Percentiles rank a stretch among this genome's conserved stretches.
Evolutionary conservation across 2,888 invertebrate species (phyloP).

Genomic region (Sussaba pulchella): DNA sequence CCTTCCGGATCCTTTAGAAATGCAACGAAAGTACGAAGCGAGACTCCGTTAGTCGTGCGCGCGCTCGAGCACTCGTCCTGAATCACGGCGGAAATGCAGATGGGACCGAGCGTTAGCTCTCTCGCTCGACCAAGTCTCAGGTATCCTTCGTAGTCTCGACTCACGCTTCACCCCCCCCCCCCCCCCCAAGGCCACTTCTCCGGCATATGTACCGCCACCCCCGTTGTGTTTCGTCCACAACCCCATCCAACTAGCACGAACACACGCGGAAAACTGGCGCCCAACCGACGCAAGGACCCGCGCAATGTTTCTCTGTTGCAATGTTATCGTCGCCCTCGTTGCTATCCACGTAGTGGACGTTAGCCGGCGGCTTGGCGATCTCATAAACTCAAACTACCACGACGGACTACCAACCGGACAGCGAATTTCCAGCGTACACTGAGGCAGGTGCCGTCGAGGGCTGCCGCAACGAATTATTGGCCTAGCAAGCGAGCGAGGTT

Average conservation of each 20-base stretch:
- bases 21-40: slow-evolving; percentile 3
- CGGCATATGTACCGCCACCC: slow-evolving; percentile 33
- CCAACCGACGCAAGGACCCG: slow-evolving; percentile 29
- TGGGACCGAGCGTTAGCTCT: slow-evolving; percentile 38
- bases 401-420: slow-evolving; percentile 42
- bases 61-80: slow-evolving; percentile 34
- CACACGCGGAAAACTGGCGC: slow-evolving; percentile 13
- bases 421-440: slow-evolving; percentile 28
- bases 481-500: slow-evolving; percentile 36
- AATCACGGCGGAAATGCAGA: slow-evolving; percentile 61
- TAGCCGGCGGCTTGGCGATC: slow-evolving; percentile 54
- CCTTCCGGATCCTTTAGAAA: not conserved
- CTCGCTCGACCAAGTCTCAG: slow-evolving; percentile 30
- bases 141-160: slow-evolving; percentile 41
- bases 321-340: slow-evolving; percentile 18
- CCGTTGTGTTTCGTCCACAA: not conserved
- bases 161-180: slow-evolving; percentile 25
- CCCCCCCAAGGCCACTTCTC: slow-evolving; percentile 31
- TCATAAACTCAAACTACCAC: slow-evolving; percentile 56
- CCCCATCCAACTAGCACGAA: slow-evolving; percentile 40
- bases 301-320: slow-evolving; percentile 34
- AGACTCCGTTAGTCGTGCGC: slow-evolving; percentile 33
- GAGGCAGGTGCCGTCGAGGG: slow-evolving; percentile 20
- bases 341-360: slow-evolving; percentile 45
- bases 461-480: slow-evolving; percentile 32